phyloP scores from a whole-genome alignment of 2,888 invertebrate genomes.

The Petrolisthes manimaculis region DNA sequence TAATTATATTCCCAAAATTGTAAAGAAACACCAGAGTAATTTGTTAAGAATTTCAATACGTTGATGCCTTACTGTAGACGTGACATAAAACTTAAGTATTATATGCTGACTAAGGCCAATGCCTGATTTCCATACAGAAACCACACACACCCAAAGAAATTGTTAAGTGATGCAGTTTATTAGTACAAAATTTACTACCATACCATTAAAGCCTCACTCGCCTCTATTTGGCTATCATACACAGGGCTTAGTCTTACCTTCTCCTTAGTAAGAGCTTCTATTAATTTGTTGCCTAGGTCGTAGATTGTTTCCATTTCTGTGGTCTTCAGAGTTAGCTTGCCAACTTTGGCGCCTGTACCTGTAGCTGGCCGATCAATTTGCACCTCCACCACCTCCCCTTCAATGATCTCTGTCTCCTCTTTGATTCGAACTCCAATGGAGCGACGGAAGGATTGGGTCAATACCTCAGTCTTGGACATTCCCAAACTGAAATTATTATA shows the following conservation, averaged over 20 bases:
- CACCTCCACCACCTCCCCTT: constrained; percentile 98
- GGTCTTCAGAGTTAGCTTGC: constrained; percentile 95
- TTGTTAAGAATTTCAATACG: no score
- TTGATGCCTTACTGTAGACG: no score
- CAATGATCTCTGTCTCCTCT: constrained; percentile 98
- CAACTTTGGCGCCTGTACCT: constrained; percentile 87
- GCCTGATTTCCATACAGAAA: no score
- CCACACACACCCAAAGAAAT: no score
- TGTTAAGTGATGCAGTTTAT: no score
- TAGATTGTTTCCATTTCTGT: constrained; percentile 99
- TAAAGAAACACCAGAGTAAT: no score
- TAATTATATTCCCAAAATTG: no score
- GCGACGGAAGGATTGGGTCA: constrained; percentile 87
- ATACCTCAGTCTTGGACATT: constrained; percentile 98
- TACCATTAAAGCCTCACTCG: no score
- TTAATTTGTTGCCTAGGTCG: constrained; percentile 98
- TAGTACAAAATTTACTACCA: no score
- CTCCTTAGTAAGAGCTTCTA: constrained; percentile 94
- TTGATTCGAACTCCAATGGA: constrained; percentile 94
- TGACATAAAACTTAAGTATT: no score
- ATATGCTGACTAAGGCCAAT: no score
- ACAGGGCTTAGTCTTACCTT: constrained; percentile 76
- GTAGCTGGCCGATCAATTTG: constrained; percentile 95
- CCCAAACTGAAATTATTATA: constrained; percentile 79
- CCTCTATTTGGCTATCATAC: background rate